Evolutionary conservation across 2,797 vertebrate genomes (phyloP).

Genomic region (Anabacerthia variegaticeps): DNA sequence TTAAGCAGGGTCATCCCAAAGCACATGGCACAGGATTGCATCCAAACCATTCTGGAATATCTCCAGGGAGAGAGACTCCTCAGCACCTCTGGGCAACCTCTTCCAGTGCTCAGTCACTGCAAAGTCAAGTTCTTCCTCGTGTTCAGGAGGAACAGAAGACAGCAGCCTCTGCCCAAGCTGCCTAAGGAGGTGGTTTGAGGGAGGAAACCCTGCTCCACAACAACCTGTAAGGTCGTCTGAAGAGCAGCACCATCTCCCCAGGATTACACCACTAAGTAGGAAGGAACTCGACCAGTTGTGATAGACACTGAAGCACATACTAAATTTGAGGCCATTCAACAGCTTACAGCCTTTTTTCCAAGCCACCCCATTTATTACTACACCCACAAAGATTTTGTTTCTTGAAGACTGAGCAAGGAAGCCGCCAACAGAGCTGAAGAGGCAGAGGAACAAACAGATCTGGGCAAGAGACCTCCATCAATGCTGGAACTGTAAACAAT

Average conservation of each 20-base stretch:
- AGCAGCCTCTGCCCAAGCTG: background rate
- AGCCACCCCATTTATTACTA: background rate
- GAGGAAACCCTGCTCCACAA: accelerated
- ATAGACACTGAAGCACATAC: background rate
- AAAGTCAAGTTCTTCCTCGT: background rate
- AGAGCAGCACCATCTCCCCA: background rate
- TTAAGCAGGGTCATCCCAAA: background rate
- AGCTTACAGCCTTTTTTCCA: background rate
- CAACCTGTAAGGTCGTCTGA: background rate
- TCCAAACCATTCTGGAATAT: background rate
- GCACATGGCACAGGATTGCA: background rate
- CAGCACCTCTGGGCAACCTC: background rate
- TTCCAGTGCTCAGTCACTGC: too few species aligned
- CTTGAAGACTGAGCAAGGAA: background rate
- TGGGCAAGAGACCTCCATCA: background rate
- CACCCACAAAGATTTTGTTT: background rate
- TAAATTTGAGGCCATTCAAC: background rate
- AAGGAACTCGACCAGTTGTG: background rate
- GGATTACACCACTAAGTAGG: background rate
- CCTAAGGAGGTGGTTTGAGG: background rate
- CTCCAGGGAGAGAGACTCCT: background rate
- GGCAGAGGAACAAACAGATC: background rate
- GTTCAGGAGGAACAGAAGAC: background rate
- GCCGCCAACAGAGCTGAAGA: background rate
- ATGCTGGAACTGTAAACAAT: background rate